phyloP scores from a whole-genome alignment of 2,113 vertebrate species.

The Paradoxurus hermaphroditus region DNA sequence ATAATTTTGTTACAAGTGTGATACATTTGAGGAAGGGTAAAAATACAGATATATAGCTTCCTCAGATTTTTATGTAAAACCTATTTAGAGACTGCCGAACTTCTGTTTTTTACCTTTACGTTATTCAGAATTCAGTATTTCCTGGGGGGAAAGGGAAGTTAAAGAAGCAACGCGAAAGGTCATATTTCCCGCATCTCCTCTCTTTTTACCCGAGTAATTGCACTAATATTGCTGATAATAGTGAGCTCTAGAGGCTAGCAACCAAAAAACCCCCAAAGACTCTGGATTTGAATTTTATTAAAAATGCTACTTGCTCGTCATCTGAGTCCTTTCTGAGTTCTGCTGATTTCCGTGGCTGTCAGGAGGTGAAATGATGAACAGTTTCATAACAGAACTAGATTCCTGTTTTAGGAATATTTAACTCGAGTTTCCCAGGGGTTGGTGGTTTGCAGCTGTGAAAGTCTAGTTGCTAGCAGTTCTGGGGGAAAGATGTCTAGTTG shows the following conservation, averaged over 20 bases:
- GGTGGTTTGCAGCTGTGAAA: constrained; percentile 56
- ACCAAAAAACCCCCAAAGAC: not conserved
- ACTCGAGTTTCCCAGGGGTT: constrained; percentile 60
- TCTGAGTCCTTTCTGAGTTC: constrained; percentile 56
- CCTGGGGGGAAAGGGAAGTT: not conserved
- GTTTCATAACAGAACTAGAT: constrained; percentile 78
- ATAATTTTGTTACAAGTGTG: constrained; percentile 49
- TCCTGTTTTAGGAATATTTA: constrained; percentile 72
- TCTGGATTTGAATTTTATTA: constrained; percentile 65
- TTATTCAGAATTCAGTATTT: constrained; percentile 46
- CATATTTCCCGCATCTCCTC: not conserved
- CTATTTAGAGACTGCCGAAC: not conserved
- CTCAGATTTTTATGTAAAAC: not conserved
- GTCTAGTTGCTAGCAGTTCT: constrained; percentile 2
- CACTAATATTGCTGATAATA: not conserved
- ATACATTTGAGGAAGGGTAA: constrained; percentile 54
- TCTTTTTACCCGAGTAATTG: constrained; percentile 14
- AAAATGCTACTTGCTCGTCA: constrained; percentile 57
- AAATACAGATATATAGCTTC: not conserved
- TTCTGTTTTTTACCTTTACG: constrained; percentile 12
- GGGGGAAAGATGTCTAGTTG: not conserved
- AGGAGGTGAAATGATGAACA: constrained; percentile 68
- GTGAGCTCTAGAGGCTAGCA: constrained; percentile 11
- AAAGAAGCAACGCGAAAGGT: not conserved
- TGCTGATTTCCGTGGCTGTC: constrained; percentile 69